Conservation (phyloP, 2,113 vertebrate genomes). For the Corythornis cristatus region DNA sequence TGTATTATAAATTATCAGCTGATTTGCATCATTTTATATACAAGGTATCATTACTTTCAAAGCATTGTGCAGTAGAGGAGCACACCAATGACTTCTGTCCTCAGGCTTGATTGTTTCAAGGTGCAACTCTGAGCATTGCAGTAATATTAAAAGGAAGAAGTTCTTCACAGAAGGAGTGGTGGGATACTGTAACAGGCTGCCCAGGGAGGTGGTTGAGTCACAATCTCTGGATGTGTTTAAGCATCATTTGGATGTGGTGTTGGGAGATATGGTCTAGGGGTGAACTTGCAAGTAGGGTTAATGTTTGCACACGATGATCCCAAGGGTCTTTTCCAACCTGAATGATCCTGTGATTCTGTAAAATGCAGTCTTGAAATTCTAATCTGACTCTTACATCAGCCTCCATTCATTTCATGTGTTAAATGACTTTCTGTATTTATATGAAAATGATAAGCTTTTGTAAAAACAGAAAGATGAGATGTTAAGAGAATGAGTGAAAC, state of each 20-base stretch:
- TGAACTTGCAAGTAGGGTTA: no score
- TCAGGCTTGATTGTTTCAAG: not conserved
- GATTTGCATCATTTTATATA: not conserved
- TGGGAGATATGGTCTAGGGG: no score
- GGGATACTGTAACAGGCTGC: no score
- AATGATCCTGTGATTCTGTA: no score
- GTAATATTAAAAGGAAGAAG: not conserved
- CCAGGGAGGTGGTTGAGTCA: no score
- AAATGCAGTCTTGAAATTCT: not conserved
- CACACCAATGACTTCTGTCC: not conserved
- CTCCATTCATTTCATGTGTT: not conserved
- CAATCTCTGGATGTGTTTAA: no score
- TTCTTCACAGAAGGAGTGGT: no score
- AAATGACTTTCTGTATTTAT: not conserved
- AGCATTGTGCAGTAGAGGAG: not conserved
- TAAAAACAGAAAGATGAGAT: not conserved
- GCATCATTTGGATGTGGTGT: no score
- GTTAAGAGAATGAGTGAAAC: not conserved
- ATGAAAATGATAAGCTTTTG: not conserved
- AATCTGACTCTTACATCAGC: not conserved
- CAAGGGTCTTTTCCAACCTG: no score
- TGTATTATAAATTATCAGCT: not conserved
- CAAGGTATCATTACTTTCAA: not conserved
- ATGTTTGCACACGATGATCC: no score
- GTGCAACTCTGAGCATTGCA: not conserved